Percentiles rank a stretch among this genome's conserved stretches.
phyloP scores from a whole-genome alignment of 2,888 invertebrate genomes.

The Athrips mouffetella region DNA sequence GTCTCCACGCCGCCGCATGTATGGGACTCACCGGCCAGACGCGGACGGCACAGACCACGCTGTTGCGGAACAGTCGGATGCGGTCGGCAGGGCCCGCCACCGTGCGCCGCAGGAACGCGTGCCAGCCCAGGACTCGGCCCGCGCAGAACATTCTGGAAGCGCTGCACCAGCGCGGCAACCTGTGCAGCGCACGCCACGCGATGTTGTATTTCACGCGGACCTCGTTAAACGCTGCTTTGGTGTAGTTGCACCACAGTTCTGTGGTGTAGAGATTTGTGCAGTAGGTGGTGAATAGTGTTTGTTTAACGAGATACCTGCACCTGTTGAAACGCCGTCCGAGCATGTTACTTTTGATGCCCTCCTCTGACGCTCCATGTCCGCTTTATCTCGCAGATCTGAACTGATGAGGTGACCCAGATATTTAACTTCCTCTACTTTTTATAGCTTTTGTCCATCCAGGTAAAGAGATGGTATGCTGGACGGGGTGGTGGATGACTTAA shows the following conservation, averaged over 20 bases:
- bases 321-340: not conserved
- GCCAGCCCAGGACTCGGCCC: not conserved
- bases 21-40: too few species aligned
- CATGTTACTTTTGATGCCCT: not conserved
- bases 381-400: too few species aligned
- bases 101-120: not conserved
- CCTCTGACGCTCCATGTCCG: too few species aligned
- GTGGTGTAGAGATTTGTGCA: not conserved
- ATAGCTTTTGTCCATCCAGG: too few species aligned
- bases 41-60: too few species aligned
- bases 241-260: not conserved
- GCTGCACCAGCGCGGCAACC: not conserved
- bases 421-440: too few species aligned
- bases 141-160: not conserved
- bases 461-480: too few species aligned
- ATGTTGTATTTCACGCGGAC: not conserved
- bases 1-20: too few species aligned
- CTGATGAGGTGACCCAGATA: too few species aligned
- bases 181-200: not conserved
- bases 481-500: too few species aligned
- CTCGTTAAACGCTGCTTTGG: not conserved
- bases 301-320: not conserved
- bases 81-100: not conserved
- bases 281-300: not conserved
- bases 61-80: too few species aligned